Conservation (phyloP, 1,140 invertebrate species). For the Palaemon carinicauda region DNA sequence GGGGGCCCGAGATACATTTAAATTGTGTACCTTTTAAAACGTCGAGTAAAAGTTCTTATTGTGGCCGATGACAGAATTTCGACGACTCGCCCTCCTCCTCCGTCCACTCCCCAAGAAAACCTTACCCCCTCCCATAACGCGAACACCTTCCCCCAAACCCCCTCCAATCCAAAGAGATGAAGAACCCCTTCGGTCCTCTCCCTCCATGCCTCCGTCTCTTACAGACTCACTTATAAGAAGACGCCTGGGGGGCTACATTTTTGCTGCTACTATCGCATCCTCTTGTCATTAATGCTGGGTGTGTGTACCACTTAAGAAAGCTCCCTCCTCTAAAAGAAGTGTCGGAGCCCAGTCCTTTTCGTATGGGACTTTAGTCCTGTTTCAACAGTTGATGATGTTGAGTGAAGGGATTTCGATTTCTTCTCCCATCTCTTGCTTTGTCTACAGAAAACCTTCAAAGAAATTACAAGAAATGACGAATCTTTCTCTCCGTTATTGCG, state of each 20-base stretch:
- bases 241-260: conserved; percentile 17
- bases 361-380: too few species aligned
- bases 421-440: too few species aligned
- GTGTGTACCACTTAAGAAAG: conserved; percentile 10
- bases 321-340: background rate
- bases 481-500: too few species aligned
- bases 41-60: conserved; percentile 54
- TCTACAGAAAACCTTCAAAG: too few species aligned
- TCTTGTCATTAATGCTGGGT: conserved; percentile 30
- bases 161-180: background rate
- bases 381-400: too few species aligned
- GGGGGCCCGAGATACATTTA: conserved; percentile 56
- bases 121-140: background rate
- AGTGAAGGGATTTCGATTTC: too few species aligned
- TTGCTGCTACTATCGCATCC: conserved; percentile 27
- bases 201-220: too few species aligned
- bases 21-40: conserved; percentile 57
- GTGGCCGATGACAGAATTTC: conserved; percentile 56
- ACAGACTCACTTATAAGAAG: conserved; percentile 17
- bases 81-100: conserved; percentile 25
- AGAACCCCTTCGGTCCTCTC: background rate
- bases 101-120: background rate
- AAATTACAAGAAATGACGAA: too few species aligned
- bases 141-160: background rate
- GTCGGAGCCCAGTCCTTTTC: too few species aligned